Base-by-base conservation (phyloP, 2,888 invertebrate genomes). In the Drosophila barbarae region DNA sequence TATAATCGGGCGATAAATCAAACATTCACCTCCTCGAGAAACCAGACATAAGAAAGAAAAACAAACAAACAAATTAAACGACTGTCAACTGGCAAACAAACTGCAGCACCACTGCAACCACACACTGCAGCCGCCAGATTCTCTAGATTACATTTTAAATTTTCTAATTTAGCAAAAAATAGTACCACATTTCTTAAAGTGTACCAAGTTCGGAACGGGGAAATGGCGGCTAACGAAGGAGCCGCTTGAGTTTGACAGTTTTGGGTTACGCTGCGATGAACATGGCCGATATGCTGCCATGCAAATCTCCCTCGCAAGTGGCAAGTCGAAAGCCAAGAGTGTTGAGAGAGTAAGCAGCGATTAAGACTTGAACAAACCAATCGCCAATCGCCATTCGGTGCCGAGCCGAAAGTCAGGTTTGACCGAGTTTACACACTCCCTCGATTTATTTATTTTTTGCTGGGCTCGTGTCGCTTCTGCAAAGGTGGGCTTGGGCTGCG, bases 1-100 rank as follows among this genome's bases (percentile, higher is more conserved):
- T 85, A 85, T 85, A 85, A 85, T 84, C 86, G 80, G 71, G 63
- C 84, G 67, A 85, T 82, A 82, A 82, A 82, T 82, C 82, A 85
- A 80, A 85, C 85, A 82, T 86, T 82, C 82, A 82, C 80, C 86
- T 74, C 85, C 41, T 39, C 42, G 55, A 54, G 65, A 36, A 36
- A 21, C 41, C 67, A 42, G 66, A 63, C 63, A 63, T 66, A 63
- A 63, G 63, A 63, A 63, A 77, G 58, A 74, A 53, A 76, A 64
- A 72, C 60, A 69, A 70, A 85, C 85, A 81, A 82, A 83, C 79
- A 82, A 86, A 86, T 83, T 83, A 86, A 83, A 83, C 71, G 86
- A 60, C 84, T 83, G 83, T 79, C 79, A 79, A 84, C 75, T 70
- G 56, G 61, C 65, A 60, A 61, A 50, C 64, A 68, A 35, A 71